Evolutionary conservation across 2,797 vertebrate species (phyloP).

Genomic region (Lepus oiostolus): DNA sequence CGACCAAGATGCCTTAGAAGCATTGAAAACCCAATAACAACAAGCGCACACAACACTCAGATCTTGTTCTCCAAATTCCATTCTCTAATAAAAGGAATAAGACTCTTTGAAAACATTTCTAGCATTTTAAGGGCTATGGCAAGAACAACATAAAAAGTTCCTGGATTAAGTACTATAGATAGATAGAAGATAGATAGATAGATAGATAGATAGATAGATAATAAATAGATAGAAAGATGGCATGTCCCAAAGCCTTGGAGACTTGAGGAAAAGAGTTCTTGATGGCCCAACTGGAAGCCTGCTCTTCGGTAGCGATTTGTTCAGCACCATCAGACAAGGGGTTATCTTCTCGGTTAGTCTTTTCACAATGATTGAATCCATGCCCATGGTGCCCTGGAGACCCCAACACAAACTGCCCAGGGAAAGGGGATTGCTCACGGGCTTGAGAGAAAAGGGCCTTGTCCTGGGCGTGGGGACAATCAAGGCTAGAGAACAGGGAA

Average conservation of each 20-base stretch:
- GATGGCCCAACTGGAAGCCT: not conserved
- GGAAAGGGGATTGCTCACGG: too few relatives aligned
- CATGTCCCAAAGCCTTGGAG: not conserved
- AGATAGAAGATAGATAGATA: too few relatives aligned
- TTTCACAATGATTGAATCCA: not conserved
- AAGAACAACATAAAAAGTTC: not conserved
- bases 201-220: too few relatives aligned
- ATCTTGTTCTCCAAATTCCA: not conserved
- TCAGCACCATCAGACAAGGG: not conserved
- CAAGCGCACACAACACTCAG: too few relatives aligned
- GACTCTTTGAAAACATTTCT: not conserved
- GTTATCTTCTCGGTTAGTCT: not conserved
- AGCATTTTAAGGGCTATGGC: not conserved
- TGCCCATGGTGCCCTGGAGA: not conserved
- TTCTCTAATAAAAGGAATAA: not conserved
- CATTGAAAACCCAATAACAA: rapidly evolving
- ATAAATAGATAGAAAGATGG: too few relatives aligned
- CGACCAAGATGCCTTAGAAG: rapidly evolving
- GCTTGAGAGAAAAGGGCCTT: not conserved
- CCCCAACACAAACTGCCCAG: rapidly evolving
- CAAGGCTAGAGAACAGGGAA: not conserved
- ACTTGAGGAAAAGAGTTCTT: too few relatives aligned
- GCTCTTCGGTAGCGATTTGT: too few relatives aligned
- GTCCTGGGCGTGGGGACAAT: too few relatives aligned
- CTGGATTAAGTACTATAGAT: not conserved